Evolutionary conservation across 2,113 vertebrate species (phyloP).

Genomic region (Etheostoma spectabile): DNA sequence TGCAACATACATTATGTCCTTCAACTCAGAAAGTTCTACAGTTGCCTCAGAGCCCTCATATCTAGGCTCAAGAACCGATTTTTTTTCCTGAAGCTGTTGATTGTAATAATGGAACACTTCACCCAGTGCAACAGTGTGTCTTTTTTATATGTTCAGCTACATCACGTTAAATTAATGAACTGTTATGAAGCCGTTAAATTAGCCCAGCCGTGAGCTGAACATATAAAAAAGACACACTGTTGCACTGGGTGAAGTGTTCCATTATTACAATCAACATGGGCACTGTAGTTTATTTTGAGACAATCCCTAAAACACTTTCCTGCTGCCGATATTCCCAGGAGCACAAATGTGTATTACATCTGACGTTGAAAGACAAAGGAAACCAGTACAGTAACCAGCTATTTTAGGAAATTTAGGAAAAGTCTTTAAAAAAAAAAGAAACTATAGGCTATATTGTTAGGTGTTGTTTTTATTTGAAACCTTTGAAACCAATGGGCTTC

Average conservation of each 20-base stretch:
- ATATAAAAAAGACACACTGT: neutral
- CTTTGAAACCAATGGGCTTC: neutral
- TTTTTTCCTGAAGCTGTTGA: neutral
- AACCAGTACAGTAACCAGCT: neutral
- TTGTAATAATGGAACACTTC: too few species aligned
- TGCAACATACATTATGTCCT: slow-evolving; percentile 43
- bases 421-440: neutral
- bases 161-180: too few species aligned
- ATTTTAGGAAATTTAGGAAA: neutral
- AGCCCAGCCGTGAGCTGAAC: neutral
- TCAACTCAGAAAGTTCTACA: slow-evolving; percentile 23
- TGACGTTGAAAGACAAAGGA: neutral
- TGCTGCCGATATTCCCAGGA: neutral
- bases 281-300: neutral
- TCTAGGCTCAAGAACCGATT: neutral
- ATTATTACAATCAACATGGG: neutral
- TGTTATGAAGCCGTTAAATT: neutral
- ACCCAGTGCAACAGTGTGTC: too few species aligned
- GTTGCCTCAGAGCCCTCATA: slow-evolving; percentile 28
- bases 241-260: neutral
- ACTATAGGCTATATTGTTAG: neutral
- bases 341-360: neutral
- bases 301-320: neutral
- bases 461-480: neutral
- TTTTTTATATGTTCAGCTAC: too few species aligned